These are phyloP conservation scores for Pyrocephalus nanus DNA, from an alignment of 2,797 vertebrate genomes.

Conservation along the genomic window DNA sequence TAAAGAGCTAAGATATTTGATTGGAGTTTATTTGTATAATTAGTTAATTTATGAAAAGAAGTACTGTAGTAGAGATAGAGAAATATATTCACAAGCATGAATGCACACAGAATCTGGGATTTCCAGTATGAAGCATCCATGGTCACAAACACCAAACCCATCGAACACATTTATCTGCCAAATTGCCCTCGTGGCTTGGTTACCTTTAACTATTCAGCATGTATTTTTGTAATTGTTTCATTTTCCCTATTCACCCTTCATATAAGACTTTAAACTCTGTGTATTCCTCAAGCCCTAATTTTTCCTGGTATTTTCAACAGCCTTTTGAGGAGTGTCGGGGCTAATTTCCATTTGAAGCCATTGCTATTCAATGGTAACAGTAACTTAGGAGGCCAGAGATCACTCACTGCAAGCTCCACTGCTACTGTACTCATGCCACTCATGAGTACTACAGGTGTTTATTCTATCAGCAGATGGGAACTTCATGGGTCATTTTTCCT, in stretches of 20 bases:
- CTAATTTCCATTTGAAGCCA: background rate
- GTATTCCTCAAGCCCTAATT: background rate
- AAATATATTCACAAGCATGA: background rate
- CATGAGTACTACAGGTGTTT: constrained; percentile 32
- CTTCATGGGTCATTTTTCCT: constrained; percentile 47
- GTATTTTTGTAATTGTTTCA: background rate
- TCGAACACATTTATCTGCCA: background rate
- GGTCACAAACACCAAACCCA: background rate
- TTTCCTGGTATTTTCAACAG: background rate
- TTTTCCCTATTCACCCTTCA: background rate
- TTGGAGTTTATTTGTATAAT: background rate
- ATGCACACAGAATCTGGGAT: background rate
- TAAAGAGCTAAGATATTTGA: background rate
- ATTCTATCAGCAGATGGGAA: constrained; percentile 43
- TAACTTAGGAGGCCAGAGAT: constrained; percentile 6
- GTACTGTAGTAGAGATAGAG: background rate
- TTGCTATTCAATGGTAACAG: background rate
- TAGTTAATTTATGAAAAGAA: background rate
- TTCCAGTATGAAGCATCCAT: background rate
- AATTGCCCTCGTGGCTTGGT: background rate
- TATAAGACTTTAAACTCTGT: fast-evolving
- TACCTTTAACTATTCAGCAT: background rate
- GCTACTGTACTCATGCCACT: constrained; percentile 1
- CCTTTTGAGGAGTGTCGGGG: background rate
- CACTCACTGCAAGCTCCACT: background rate